Evolutionary conservation across 1,140 invertebrate species (phyloP), one percentile per base, ranked within the genome.

Genomic region (Drosophila neocordata): DNA sequence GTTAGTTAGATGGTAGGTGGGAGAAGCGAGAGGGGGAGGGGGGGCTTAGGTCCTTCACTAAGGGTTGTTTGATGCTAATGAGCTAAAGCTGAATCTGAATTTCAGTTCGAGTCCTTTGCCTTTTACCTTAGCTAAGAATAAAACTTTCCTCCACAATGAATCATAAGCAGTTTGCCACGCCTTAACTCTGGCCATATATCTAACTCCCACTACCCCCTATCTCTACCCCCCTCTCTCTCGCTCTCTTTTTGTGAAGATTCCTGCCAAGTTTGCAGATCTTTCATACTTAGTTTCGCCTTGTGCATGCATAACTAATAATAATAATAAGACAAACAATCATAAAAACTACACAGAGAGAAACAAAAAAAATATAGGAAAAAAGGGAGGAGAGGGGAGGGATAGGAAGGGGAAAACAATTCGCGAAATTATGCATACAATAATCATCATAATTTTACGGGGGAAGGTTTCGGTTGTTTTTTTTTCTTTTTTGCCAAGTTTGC

Each of bases 391-490:
- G n/a, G n/a, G n/a, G n/a, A n/a, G n/a, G n/a, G 15, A 44, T 15
- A 13, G 31, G 38, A 22, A 6, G 15, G 15, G 31, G 12, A 59
- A 20, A 59, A 37, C 53, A 37, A 37, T 59, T 37, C 37, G 37
- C 35, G 35, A 61, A 41, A 61, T 61, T 61, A 61, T 61, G 58
- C 38, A 61, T 44, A 61, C 58, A 59, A 59, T 38, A 65, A 63
- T 74, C 64, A 84, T 76, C 80, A 83, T 83, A 83, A 83, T 83
- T 65, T 56, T 52, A 60, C 9, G 24, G 6, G 4, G 55, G 27
- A 3, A 7, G 15, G 37, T 52, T 52, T 34, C 12, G n/a, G n/a
- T 24, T 24, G 2, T 24, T 24, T 51, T 31, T 56, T 69, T n/a
- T 20, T 8, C 8, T 15, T 51, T 59, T 37, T 53, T 63, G 27